Base-by-base conservation (phyloP, 2,797 vertebrate genomes). In the Micrastur ruficollis region DNA sequence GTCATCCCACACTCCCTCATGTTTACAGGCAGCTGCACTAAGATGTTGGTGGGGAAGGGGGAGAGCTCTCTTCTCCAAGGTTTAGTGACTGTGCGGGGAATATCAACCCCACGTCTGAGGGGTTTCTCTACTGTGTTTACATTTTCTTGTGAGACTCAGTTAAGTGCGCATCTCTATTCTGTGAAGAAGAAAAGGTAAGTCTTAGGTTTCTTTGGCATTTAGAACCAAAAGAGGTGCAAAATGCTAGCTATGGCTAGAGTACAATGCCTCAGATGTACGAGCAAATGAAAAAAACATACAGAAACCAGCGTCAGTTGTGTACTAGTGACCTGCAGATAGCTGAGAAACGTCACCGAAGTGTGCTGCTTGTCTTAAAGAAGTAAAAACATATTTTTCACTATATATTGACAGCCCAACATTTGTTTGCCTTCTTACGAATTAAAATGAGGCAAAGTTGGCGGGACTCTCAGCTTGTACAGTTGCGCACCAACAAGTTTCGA, bases 241-340 rank as follows among this genome's bases (percentile, higher is more conserved):
- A 36, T 42, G 63, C 58, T 70, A 63, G 31, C 38, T 82, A 19
- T 56, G 36, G 12, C 31, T 86, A 26, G 27, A 94, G 75, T 22
- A 34, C 53, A 67, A 4, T 86, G 50, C 56, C 47, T 84, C 27
- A 72, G 52, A 31, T 62, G 23, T 75, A 72, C 25, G 47, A 47
- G 31, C 22, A 93, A 29, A 46, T 59, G 44, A 31, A 81, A 81
- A 58, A 66, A 27, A 10, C 0, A 0, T 12, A n/a, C 3, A 32
- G 27, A 63, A 89, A 84, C 14, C 31, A 62, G 42, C 36, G 40
- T 4, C 2, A 92, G 42, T 46, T 84, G 42, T 8, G 2, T 50
- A 12, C 52, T 5, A 11, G 59, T 38, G 58, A 58, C n/a, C 29
- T 76, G 71, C 55, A 86, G 89, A 55, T 65, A 73, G 61, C 55